Conservation (phyloP, 1,140 invertebrate species). For the Onthophagus taurus region DNA sequence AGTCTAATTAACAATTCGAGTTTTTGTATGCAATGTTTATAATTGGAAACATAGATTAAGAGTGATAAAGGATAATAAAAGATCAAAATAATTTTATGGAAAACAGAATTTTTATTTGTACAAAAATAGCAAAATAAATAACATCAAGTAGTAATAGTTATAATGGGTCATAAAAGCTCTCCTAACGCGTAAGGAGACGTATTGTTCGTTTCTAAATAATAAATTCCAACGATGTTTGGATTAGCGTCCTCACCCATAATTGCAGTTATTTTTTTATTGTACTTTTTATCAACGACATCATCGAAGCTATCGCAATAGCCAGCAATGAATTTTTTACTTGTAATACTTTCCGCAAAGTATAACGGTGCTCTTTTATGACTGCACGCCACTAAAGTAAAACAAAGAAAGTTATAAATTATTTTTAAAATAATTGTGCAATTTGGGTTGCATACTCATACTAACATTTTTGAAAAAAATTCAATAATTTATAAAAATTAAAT, state of each 20-base stretch:
- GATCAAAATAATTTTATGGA: too few relatives aligned
- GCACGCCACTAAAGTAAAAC: constrained; percentile 6
- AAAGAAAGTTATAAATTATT: neutral
- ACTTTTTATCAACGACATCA: neutral
- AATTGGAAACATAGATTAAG: too few relatives aligned
- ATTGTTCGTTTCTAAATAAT: neutral
- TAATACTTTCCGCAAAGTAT: constrained; percentile 1
- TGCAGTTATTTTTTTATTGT: neutral
- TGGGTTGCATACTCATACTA: too few relatives aligned
- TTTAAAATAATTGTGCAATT: neutral
- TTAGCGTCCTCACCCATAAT: constrained; percentile 1
- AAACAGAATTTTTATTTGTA: too few relatives aligned
- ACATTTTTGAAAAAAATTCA: too few relatives aligned
- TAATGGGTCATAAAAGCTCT: too few relatives aligned
- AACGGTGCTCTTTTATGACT: constrained; percentile 1
- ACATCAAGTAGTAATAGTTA: too few relatives aligned
- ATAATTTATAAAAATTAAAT: neutral
- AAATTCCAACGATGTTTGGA: neutral
- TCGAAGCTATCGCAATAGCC: neutral
- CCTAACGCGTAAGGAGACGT: constrained; percentile 1
- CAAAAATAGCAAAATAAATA: too few relatives aligned
- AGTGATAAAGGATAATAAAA: too few relatives aligned
- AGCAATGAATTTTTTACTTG: neutral
- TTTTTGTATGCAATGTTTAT: too few relatives aligned
- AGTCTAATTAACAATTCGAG: too few relatives aligned